Conservation (phyloP, 2,888 invertebrate genomes). For the Trichopria drosophilae region DNA sequence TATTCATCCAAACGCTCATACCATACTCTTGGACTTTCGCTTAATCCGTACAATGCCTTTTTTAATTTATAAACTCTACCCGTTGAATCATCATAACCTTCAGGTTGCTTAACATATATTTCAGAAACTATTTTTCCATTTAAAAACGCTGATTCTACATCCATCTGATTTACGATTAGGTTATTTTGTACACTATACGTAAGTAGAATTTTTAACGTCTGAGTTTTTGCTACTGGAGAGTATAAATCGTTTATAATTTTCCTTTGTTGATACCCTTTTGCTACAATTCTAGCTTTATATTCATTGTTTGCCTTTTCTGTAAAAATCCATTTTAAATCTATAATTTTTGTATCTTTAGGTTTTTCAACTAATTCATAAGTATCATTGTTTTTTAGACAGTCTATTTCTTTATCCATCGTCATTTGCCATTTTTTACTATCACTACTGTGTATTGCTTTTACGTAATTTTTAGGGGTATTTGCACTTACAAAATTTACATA, state of each 20-base stretch:
- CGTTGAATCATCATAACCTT: constrained; percentile 20
- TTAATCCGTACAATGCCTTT: too few relatives aligned
- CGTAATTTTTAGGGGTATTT: too few relatives aligned
- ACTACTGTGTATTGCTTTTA: background rate
- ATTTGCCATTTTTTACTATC: background rate
- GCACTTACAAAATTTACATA: too few relatives aligned
- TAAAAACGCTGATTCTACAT: constrained; percentile 24
- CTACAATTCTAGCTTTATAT: constrained; percentile 6
- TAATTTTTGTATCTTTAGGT: too few relatives aligned
- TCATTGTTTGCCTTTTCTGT: background rate
- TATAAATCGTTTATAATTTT: background rate
- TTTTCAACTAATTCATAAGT: too few relatives aligned
- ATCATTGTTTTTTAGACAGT: too few relatives aligned
- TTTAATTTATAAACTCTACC: constrained; percentile 25
- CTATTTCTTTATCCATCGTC: too few relatives aligned
- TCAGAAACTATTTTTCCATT: constrained; percentile 26
- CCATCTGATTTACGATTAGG: constrained; percentile 26
- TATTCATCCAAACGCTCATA: constrained; percentile 27
- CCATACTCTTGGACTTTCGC: constrained; percentile 35
- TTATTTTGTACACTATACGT: constrained; percentile 15
- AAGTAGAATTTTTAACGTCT: constrained; percentile 11
- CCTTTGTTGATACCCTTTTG: constrained; percentile 7
- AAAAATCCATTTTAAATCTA: constrained; percentile 6
- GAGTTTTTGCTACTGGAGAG: background rate
- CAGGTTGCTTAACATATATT: constrained; percentile 27